Evolutionary conservation across 2,888 invertebrate genomes (phyloP), one percentile per base, ranked within the genome.

Genomic region (Microctonus brassicae): DNA sequence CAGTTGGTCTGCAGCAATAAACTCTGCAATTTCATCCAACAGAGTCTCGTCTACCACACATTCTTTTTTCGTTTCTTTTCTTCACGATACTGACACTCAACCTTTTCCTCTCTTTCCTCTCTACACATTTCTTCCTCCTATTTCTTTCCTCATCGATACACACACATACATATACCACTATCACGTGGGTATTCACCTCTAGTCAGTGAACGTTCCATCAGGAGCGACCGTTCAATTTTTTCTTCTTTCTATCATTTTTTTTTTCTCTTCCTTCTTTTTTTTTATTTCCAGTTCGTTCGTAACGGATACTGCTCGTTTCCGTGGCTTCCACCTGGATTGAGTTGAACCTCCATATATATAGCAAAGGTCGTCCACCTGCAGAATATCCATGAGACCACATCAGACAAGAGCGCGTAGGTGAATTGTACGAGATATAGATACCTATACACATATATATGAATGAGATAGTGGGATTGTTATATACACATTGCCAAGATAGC

Each of bases 401-500:
- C 20, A 47, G 47, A 47, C 47, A 47, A 17, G 17, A 7, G 17
- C 47, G 47, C n/a, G 39, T n/a, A n/a, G 39, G 39, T 39, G 13
- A 11, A 39, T 33, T 13, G 39, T 11, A n/a, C n/a, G n/a, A n/a
- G 68, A 67, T 60, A 64, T 68, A 61, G 62, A 20, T 52, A 58
- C n/a, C 65, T 52, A 62, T 39, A 34, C 55, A n/a, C 20, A 17
- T 17, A 53, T 13, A 1, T 29, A 20, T 22, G 52, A 13, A 67
- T 39, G 67, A 69, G 71, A 69, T 26, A 65, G 69, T 66, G 69
- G 72, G 70, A 78, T 77, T 74, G 76, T 72, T 75, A 29, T 17
- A 33, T 29, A 76, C 80, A 78, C 80, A 76, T 77, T 76, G 75
- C 76, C 77, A 70, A 73, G 73, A 78, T 76, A 60, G 74, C 69